Evolutionary conservation across 2,113 vertebrate species (phyloP), one percentile per base, ranked within the genome.

Genomic region (Perca flavescens): DNA sequence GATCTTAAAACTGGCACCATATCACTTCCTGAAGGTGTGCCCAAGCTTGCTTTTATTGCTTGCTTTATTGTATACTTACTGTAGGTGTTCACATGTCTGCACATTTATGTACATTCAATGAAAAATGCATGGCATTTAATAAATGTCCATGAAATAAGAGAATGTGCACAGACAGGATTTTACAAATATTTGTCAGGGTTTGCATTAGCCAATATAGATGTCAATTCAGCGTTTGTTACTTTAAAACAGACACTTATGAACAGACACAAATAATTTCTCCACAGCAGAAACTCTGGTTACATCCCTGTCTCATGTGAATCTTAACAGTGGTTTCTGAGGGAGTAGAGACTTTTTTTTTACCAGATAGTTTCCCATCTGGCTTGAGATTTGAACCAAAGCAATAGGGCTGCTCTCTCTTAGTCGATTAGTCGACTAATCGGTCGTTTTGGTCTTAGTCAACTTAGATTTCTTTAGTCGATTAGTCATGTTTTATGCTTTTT

Each of bases 11-110:
- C 91, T 98, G 77, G 94, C 95, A 19, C 94, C 96, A 65, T 97
- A 96, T 94, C 92, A 97, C 78, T 96, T 97, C 87, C 96, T 96
- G 83, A 97, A 96, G 96, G 97, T 97, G 92, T 86, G 83, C 40
- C 40, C 40, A 21, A 36, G 11, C 14, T 46, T 54, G 56, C 40
- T 43, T 43, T 69, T 12, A 58, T 1, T 3, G 10, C 40, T 43
- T 43, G 10, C 40, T 43, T 43, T 11, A 40, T 58, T 57, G 22
- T 2, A 12, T 7, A 47, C 34, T 34, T 34, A 34, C 34, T 34
- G 17, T 21, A 21, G 6, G 7, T 52, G 50, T 25, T 19, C 12
- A 31, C 2, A 17, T 68, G 61, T 22, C 22, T 19, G 46, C 12
- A 21, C 15, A 46, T 57, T 2, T 2, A 31, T 47, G 1, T 6